Percentiles rank a stretch among this genome's conserved stretches.
These are phyloP conservation scores for Listrodromus nycthemerus DNA, from an alignment of 2,888 invertebrate species.

Conservation along the genomic window DNA sequence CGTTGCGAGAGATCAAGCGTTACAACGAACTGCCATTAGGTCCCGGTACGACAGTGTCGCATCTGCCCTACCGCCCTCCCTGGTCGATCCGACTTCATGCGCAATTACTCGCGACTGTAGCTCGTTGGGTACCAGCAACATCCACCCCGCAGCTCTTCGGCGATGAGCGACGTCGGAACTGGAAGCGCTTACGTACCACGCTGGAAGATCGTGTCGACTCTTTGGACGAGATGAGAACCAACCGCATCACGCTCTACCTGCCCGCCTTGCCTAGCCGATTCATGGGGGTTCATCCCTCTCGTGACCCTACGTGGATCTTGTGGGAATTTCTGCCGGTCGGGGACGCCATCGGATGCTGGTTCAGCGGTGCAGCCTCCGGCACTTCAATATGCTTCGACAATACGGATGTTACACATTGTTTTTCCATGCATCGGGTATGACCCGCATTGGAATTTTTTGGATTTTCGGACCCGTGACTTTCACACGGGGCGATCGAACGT, in stretches of 20 bases:
- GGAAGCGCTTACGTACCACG: slow-evolving; percentile 47
- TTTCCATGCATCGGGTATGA: background rate
- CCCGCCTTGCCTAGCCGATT: slow-evolving; percentile 56
- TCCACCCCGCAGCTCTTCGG: slow-evolving; percentile 1
- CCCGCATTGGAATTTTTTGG: slow-evolving; percentile 30
- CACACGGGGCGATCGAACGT: background rate
- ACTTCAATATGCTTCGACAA: background rate
- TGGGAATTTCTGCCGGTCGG: slow-evolving; percentile 41
- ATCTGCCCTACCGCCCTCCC: slow-evolving; percentile 11
- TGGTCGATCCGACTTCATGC: slow-evolving; percentile 14
- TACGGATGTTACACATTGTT: slow-evolving; percentile 26
- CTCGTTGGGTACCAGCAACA: slow-evolving; percentile 3
- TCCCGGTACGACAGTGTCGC: slow-evolving; percentile 4
- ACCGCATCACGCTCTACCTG: slow-evolving; percentile 49
- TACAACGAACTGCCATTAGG: slow-evolving; percentile 9
- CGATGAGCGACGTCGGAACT: slow-evolving; percentile 39
- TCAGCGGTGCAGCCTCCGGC: slow-evolving; percentile 4
- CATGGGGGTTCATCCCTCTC: slow-evolving; percentile 45
- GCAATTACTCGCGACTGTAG: slow-evolving; percentile 33
- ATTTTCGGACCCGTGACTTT: background rate
- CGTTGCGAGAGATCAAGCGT: slow-evolving; percentile 4
- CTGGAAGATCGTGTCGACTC: slow-evolving; percentile 1
- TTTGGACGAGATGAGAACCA: slow-evolving; percentile 26
- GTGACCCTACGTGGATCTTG: slow-evolving; percentile 43
- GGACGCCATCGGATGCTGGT: background rate